Evolutionary conservation across 2,797 vertebrate genomes (phyloP).

Genomic region (Selene dorsalis): DNA sequence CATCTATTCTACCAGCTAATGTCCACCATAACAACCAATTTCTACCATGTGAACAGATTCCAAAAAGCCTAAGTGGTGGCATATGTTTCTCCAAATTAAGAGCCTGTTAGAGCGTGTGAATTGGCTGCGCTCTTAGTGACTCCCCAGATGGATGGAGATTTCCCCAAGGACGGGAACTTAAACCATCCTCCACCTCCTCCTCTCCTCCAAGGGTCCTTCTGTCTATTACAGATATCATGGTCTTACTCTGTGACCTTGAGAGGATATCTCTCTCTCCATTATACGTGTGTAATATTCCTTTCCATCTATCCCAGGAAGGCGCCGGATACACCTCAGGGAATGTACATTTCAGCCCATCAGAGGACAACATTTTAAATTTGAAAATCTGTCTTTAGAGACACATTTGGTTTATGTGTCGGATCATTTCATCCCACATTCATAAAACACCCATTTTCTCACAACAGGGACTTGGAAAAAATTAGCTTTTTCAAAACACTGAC

Average conservation of each 20-base stretch:
- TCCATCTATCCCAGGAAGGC: slow-evolving; percentile 33
- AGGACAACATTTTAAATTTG: slow-evolving; percentile 27
- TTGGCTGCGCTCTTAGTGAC: slow-evolving; percentile 61
- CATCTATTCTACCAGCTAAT: slow-evolving; percentile 54
- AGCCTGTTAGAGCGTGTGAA: slow-evolving; percentile 69
- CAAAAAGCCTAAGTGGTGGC: slow-evolving; percentile 69
- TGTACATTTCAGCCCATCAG: slow-evolving; percentile 21
- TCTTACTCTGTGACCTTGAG: slow-evolving; percentile 72
- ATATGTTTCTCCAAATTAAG: slow-evolving; percentile 79
- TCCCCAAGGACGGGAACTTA: slow-evolving; percentile 74
- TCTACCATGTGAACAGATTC: slow-evolving; percentile 60
- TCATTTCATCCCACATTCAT: slow-evolving; percentile 23
- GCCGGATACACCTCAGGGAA: slow-evolving; percentile 29
- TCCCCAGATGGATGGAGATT: slow-evolving; percentile 77
- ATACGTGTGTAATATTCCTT: slow-evolving; percentile 46
- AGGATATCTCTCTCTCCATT: slow-evolving; percentile 55
- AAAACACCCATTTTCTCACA: slow-evolving; percentile 31
- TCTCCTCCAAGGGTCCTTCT: slow-evolving; percentile 57
- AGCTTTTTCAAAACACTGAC: slow-evolving; percentile 30
- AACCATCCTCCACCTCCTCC: slow-evolving; percentile 56
- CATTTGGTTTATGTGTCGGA: slow-evolving; percentile 18
- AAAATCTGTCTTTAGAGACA: slow-evolving; percentile 25
- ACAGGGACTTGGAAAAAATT: slow-evolving; percentile 27
- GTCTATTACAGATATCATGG: slow-evolving; percentile 59
- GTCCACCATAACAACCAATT: slow-evolving; percentile 62